Percentiles rank a stretch among this genome's conserved stretches.
Evolutionary conservation across 2,113 vertebrate genomes (phyloP).

Genomic region (Eurystomus gularis): DNA sequence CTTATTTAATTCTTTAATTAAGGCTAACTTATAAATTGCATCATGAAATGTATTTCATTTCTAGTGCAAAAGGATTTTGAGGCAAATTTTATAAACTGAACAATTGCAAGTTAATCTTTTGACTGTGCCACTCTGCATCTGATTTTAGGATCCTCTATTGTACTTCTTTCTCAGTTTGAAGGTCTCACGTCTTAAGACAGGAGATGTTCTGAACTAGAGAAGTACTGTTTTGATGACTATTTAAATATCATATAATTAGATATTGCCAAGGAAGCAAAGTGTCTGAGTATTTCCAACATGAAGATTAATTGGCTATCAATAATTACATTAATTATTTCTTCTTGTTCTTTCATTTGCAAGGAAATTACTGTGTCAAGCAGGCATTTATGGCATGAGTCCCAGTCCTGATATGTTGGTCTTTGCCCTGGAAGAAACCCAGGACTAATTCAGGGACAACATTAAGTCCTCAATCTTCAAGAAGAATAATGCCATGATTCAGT

Average conservation of each 20-base stretch:
- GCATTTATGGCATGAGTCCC: background rate
- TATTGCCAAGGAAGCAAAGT: background rate
- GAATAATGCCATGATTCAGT: background rate
- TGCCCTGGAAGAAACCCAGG: background rate
- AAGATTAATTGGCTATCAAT: slow-evolving; percentile 5
- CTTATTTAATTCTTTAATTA: background rate
- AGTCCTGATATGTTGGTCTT: background rate
- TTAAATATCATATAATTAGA: background rate
- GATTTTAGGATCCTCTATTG: background rate
- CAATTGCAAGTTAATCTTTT: background rate
- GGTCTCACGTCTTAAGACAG: background rate
- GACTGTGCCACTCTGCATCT: background rate
- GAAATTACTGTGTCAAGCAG: background rate
- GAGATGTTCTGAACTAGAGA: background rate
- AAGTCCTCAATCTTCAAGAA: background rate
- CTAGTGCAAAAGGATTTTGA: background rate
- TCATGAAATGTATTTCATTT: background rate
- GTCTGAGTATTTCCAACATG: background rate
- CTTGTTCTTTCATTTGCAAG: background rate
- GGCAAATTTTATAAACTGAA: background rate
- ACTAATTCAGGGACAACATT: background rate
- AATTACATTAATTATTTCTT: background rate
- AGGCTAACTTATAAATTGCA: background rate
- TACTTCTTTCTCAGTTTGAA: background rate
- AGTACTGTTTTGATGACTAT: background rate